phyloP scores from a whole-genome alignment of 2,797 vertebrate species.

The Anguilla anguilla region DNA sequence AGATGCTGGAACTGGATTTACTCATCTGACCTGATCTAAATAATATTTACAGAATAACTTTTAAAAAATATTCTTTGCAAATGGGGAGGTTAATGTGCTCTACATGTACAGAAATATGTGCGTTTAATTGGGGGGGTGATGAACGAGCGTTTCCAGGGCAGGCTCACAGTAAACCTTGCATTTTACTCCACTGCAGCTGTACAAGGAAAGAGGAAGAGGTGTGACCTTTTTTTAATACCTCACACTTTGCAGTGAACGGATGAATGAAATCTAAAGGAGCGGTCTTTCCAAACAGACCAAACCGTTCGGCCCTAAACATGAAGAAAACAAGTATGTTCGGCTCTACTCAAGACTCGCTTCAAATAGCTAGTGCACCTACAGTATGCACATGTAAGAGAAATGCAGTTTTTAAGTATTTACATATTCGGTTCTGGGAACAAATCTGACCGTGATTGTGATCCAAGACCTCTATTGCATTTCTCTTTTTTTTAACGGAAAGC shows the following conservation, averaged over 20 bases:
- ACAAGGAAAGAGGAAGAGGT: background rate
- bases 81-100: background rate
- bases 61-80: background rate
- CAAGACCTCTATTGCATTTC: background rate
- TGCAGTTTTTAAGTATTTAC: conserved; percentile 13
- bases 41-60: background rate
- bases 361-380: background rate
- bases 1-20: background rate
- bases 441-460: background rate
- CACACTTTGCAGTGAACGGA: background rate
- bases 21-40: background rate
- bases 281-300: background rate
- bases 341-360: background rate
- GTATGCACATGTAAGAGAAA: conserved; percentile 10
- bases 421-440: background rate
- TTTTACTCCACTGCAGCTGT: background rate
- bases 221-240: background rate
- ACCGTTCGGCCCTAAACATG: background rate
- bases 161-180: background rate
- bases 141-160: background rate
- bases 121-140: background rate
- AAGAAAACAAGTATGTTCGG: background rate
- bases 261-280: background rate
- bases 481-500: background rate
- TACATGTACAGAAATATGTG: background rate